Conservation (phyloP, 2,888 invertebrate species). For the Lasius platythorax region DNA sequence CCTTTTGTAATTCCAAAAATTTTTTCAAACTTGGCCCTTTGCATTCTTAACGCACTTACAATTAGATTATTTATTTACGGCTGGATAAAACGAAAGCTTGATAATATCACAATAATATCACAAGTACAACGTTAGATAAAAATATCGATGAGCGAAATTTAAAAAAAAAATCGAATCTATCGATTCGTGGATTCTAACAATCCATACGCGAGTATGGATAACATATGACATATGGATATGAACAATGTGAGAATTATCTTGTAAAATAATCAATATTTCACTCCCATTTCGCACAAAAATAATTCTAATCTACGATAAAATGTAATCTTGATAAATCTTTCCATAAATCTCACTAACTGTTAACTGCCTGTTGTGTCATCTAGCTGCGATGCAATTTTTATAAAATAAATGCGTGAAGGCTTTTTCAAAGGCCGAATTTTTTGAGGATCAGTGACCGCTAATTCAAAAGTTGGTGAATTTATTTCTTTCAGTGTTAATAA, state of each 20-base stretch:
- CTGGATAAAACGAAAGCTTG: neutral
- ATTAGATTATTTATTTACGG: conserved; percentile 17
- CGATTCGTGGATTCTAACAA: neutral
- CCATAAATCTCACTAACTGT: neutral
- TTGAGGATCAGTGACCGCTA: too few relatives aligned
- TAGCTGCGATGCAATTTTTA: conserved; percentile 1
- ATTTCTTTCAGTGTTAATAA: neutral
- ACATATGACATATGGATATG: neutral
- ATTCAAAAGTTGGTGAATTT: too few relatives aligned
- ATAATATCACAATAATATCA: neutral
- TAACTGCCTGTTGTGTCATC: neutral
- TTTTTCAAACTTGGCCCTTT: conserved; percentile 48
- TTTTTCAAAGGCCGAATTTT: too few relatives aligned
- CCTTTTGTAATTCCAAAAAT: neutral
- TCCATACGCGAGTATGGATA: neutral
- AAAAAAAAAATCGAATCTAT: neutral
- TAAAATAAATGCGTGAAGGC: too few relatives aligned
- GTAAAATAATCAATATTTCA: neutral
- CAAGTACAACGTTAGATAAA: neutral
- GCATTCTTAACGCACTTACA: conserved; percentile 25
- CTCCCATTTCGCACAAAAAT: conserved; percentile 17
- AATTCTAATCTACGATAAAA: conserved; percentile 17
- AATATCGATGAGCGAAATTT: neutral
- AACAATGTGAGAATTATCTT: conserved; percentile 6
- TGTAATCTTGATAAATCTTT: conserved; percentile 19